Percentiles rank a stretch among this genome's conserved stretches.
Evolutionary conservation across 2,888 invertebrate genomes (phyloP).

Genomic region (Sminthurinus aureus): DNA sequence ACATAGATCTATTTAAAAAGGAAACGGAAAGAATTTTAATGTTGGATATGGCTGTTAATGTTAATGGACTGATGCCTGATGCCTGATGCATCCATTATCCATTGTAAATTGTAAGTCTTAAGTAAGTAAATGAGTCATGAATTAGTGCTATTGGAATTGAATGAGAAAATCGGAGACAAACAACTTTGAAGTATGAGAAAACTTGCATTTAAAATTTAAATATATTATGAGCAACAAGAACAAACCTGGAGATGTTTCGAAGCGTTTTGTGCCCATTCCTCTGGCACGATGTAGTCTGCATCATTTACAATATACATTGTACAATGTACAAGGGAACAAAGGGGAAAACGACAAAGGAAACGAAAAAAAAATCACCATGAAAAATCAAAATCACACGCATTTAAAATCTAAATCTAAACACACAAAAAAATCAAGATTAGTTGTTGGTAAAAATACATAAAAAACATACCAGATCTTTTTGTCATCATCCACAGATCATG

Average conservation of each 20-base stretch:
- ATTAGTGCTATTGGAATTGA: slow-evolving; percentile 15
- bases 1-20: neutral
- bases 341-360: no score
- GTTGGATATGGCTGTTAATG: neutral
- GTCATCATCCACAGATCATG: slow-evolving; percentile 81
- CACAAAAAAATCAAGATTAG: no score
- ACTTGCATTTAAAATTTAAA: no score
- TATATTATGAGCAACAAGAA: neutral
- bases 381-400: no score
- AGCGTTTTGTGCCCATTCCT: slow-evolving; percentile 82
- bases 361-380: no score
- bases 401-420: no score
- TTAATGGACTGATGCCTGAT: neutral
- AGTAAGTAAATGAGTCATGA: neutral
- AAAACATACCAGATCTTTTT: slow-evolving; percentile 62
- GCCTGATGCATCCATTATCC: neutral
- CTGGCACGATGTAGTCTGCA: slow-evolving; percentile 72
- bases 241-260: slow-evolving; percentile 66
- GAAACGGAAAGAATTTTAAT: neutral
- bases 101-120: neutral
- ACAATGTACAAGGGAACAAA: neutral
- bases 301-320: neutral
- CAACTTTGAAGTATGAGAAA: no score
- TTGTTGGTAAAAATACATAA: no score
- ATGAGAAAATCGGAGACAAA: no score